Conservation (phyloP, 2,888 invertebrate genomes). For the Cataglyphis cursor region DNA sequence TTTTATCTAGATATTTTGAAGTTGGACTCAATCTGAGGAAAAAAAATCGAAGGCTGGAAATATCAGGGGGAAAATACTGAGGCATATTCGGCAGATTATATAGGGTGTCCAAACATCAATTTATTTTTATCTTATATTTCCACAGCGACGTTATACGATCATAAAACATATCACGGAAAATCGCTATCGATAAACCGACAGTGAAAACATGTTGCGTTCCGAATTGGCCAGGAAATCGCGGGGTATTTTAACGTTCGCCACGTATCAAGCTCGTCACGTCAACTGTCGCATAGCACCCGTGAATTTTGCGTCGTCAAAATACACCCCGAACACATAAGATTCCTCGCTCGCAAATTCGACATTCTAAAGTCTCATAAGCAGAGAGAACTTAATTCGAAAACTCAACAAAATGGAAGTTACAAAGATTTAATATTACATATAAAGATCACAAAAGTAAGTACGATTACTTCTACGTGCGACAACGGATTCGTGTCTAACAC, state of each 20-base stretch:
- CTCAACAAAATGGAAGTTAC: constrained; percentile 26
- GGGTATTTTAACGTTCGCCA: constrained; percentile 26
- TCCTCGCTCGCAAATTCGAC: constrained; percentile 26
- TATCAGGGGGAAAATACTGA: constrained; percentile 23
- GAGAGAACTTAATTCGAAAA: constrained; percentile 38
- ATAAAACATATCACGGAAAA: constrained; percentile 67
- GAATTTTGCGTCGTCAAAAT: constrained; percentile 12
- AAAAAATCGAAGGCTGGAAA: neutral
- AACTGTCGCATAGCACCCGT: neutral
- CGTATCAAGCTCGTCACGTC: constrained; percentile 1
- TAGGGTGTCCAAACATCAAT: constrained; percentile 75
- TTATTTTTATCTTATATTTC: constrained; percentile 76
- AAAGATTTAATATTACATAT: no score
- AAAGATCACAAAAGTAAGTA: neutral
- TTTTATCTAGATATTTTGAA: constrained; percentile 1
- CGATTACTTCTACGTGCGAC: constrained; percentile 25
- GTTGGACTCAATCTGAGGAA: neutral
- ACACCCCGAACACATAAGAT: constrained; percentile 23
- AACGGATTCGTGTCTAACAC: constrained; percentile 32
- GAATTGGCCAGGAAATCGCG: constrained; percentile 32
- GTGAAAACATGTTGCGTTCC: constrained; percentile 47
- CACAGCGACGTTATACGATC: constrained; percentile 73
- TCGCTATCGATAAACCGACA: constrained; percentile 44
- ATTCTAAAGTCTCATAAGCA: constrained; percentile 11
- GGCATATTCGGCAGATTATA: constrained; percentile 49